Conservation (phyloP, 2,888 invertebrate genomes). For the Notodonta dromedarius region DNA sequence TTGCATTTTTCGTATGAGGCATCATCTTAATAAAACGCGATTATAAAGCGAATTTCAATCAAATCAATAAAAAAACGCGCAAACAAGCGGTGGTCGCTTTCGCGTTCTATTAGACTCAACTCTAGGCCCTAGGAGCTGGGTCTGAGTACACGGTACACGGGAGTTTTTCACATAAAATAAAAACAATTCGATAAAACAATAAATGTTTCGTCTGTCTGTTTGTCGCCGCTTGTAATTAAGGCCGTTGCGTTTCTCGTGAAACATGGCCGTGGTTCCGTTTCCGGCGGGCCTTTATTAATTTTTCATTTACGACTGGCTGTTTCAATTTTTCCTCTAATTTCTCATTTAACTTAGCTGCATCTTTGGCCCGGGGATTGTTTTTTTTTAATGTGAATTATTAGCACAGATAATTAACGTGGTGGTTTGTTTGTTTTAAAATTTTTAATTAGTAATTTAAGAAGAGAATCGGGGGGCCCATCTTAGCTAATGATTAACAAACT, state of each 20-base stretch:
- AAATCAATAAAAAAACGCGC: too few species aligned
- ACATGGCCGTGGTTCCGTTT: slow-evolving; percentile 71
- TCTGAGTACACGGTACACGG: not conserved
- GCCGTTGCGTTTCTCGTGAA: slow-evolving; percentile 60
- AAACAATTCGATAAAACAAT: slow-evolving; percentile 41
- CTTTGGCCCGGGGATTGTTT: slow-evolving; percentile 53
- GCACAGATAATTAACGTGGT: slow-evolving; percentile 48
- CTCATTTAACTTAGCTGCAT: slow-evolving; percentile 72
- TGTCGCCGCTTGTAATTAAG: slow-evolving; percentile 66
- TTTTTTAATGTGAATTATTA: slow-evolving; percentile 56
- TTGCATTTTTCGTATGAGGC: too few species aligned
- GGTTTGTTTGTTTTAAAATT: slow-evolving; percentile 38
- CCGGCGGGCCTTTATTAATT: slow-evolving; percentile 73
- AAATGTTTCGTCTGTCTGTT: slow-evolving; percentile 55
- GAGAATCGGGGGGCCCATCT: not conserved
- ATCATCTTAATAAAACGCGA: too few species aligned
- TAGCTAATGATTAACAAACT: not conserved
- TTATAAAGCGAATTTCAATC: too few species aligned
- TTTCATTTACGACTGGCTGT: slow-evolving; percentile 72
- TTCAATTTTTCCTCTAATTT: slow-evolving; percentile 75
- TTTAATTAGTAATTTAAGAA: slow-evolving; percentile 21
- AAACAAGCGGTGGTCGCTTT: too few species aligned
- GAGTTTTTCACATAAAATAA: slow-evolving; percentile 6
- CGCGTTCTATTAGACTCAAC: too few species aligned
- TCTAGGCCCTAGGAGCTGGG: too few species aligned